Percentiles rank a stretch among this genome's conserved stretches.
These are phyloP conservation scores for Latrodectus geometricus DNA, from an alignment of 1,140 invertebrate genomes.

Conservation along the genomic window DNA sequence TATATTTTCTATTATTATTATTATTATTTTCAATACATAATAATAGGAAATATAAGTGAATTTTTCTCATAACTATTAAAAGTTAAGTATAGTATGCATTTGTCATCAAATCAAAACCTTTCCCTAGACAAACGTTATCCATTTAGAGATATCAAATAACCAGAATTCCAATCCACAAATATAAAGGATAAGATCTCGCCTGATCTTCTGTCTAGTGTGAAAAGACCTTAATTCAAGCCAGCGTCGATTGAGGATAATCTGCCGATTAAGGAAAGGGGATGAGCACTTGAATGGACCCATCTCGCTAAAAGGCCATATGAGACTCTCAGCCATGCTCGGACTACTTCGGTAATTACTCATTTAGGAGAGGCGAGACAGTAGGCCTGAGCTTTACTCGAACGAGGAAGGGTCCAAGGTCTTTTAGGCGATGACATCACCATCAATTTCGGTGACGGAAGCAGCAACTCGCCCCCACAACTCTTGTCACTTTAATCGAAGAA, in stretches of 20 bases:
- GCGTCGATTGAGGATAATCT: not conserved
- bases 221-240: too few relatives aligned
- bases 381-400: not conserved
- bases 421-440: not conserved
- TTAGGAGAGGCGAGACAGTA: not conserved
- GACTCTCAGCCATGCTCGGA: not conserved
- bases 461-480: not conserved
- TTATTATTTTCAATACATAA: too few relatives aligned
- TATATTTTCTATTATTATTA: too few relatives aligned
- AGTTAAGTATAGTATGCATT: too few relatives aligned
- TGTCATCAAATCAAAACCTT: too few relatives aligned
- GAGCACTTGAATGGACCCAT: not conserved
- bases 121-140: too few relatives aligned
- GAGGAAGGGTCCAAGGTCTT: not conserved
- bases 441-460: not conserved
- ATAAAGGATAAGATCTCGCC: too few relatives aligned
- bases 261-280: not conserved
- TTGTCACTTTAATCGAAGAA: not conserved
- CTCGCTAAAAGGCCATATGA: not conserved
- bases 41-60: too few relatives aligned
- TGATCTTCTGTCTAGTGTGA: too few relatives aligned
- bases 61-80: too few relatives aligned
- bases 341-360: not conserved
- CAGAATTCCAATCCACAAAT: too few relatives aligned
- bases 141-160: too few relatives aligned